Evolutionary conservation across 2,113 vertebrate species (phyloP), one percentile per base, ranked within the genome.

Genomic region (Thinocorus orbignyianus): DNA sequence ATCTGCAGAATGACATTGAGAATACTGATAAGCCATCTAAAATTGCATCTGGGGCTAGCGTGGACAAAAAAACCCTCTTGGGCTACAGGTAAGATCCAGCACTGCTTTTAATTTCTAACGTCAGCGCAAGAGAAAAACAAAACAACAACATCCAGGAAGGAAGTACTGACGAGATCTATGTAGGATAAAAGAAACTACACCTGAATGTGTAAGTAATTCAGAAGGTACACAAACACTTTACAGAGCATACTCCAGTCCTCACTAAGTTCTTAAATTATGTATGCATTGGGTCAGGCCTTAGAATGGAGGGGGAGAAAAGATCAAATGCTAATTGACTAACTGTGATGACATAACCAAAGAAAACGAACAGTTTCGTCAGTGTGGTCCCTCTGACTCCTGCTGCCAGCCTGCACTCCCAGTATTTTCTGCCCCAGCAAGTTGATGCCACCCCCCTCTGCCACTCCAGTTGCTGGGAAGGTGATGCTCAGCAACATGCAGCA

Each of bases 21-120:
- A 81, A 86, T 80, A 28, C 61, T 93, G 81, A 82, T 65, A 91
- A 95, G 83, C 71, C 70, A 92, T 62, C 39, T 80, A 51, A 89
- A 89, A 96, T 97, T 96, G 70, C 77, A 94, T 95, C 92, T 33
- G 10, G 18, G 6, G n/a, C 86, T 95, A 81, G 68, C 88, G 54
- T 37, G 88, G 74, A 73, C 88, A 86, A 93, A 86, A 44, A 92
- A 71, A n/a, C n/a, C 41, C n/a, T 77, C 25, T 73, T 88, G 85
- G 58, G 65, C 22, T 76, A 60, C 60, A 51, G 81, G 72, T 76
- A 54, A 92, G 88, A 92, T 54, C 37, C 84, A 39, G n/a, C 46
- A 55, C 25, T 92, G 52, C 66, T 93, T 91, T 49, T 76, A 85
- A 49, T 83, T 39, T 65, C 48, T 25, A 70, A 23, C 3, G 3